Conservation (phyloP, 2,888 invertebrate genomes). For the Microctonus brassicae region DNA sequence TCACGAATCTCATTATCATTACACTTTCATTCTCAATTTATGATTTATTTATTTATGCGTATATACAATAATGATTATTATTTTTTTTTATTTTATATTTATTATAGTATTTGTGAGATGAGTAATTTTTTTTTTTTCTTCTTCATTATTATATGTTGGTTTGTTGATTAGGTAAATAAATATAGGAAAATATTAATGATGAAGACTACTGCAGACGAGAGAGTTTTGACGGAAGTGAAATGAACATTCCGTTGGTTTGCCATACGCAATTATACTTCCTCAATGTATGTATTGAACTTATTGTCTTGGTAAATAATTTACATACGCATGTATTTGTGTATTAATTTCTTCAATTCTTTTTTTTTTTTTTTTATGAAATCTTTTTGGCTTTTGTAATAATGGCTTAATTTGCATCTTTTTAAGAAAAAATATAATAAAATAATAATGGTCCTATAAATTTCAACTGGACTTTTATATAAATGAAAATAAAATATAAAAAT, state of each 20-base stretch:
- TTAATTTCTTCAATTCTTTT: not conserved
- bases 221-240: constrained; percentile 40
- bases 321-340: not conserved
- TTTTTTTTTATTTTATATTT: constrained; percentile 1
- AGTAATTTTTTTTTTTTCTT: not conserved
- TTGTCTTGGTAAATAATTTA: constrained; percentile 2
- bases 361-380: not conserved
- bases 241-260: constrained; percentile 24
- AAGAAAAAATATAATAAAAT: not conserved
- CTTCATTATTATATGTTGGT: not conserved
- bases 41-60: constrained; percentile 5
- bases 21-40: constrained; percentile 12
- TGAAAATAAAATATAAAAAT: not conserved
- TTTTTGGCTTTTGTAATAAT: not conserved
- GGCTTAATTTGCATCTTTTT: not conserved
- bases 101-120: not conserved
- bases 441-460: not conserved
- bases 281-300: constrained; percentile 14
- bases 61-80: not conserved
- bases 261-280: constrained; percentile 34
- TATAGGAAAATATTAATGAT: not conserved
- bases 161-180: not conserved
- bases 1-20: constrained; percentile 31
- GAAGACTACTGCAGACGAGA: constrained; percentile 5
- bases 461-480: not conserved